Base-by-base conservation (phyloP, 2,113 vertebrate species). In the Lethenteron camtschaticum region DNA sequence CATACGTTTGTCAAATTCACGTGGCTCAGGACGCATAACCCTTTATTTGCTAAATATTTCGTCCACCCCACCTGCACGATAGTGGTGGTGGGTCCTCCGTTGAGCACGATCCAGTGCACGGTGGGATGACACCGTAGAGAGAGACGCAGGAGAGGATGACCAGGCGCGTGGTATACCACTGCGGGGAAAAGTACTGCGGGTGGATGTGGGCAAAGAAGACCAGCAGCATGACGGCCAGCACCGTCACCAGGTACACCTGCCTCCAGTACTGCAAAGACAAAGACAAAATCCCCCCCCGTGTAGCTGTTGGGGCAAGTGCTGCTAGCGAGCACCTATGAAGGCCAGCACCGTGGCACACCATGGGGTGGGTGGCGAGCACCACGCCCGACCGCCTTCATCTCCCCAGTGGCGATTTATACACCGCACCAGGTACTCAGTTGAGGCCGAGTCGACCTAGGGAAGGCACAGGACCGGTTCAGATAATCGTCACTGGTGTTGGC, bases 201-300 rank as follows among this genome's bases (percentile, higher is more conserved):
- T 95, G 90, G 70, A 95, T 95, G 81, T 95, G 92, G 11, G 89
- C 89, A 59, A 95, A 89, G 78, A 97, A 97, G 11, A 95, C 85
- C 2, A 86, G 85, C 78, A 95, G 74, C 77, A 94, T 87, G 88
- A 85, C 81, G 8, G 87, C 91, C 68, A 95, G 82, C 70, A 95
- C 89, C 2, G 82, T 88, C 79, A 96, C 80, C 77, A 97, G 70
- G 74, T 96, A 96, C 1, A 97, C 84, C 75, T 95, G 91, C 12
- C 87, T 83, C 92, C 90, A 96, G 74, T 94, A 95, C 92, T 96
- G 76, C 2, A 74, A 58, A 2, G 69, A 71, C 63, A 70, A 70
- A 71, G 66, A 73, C 71, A 68, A 2, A 16, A 10, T 7, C 13
- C 13, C 13, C 24, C 20, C n/a, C n/a, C n/a, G 2, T 9, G 24